Conservation (phyloP, 37 sponge, comb jelly and placozoan genomes). For the Corticium candelabrum region DNA sequence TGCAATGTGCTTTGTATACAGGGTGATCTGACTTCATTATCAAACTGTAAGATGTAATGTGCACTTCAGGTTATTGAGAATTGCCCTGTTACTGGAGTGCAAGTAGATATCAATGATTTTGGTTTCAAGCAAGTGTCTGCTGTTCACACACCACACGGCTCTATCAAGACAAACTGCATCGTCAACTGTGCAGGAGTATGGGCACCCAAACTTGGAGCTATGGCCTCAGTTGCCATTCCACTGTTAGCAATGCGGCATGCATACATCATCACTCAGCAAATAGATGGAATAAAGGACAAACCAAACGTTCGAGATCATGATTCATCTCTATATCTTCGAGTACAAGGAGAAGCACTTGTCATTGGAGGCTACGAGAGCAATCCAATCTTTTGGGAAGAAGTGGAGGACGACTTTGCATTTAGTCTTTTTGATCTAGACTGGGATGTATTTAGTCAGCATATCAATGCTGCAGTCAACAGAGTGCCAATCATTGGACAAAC, state of each 20-base stretch:
- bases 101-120: conserved; percentile 13
- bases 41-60: background rate
- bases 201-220: conserved; percentile 10
- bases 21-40: background rate
- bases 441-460: conserved; percentile 22
- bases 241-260: conserved; percentile 6
- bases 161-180: conserved; percentile 54
- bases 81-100: conserved; percentile 37
- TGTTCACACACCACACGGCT: conserved; percentile 49
- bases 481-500: conserved; percentile 22
- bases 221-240: conserved; percentile 1
- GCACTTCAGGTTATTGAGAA: conserved; percentile 33
- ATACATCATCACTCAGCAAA: background rate
- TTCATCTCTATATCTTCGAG: conserved; percentile 21
- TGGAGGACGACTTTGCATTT: conserved; percentile 25
- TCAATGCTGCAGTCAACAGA: conserved; percentile 17
- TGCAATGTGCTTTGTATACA: too few relatives aligned
- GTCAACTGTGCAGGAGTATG: conserved; percentile 63
- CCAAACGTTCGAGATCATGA: conserved; percentile 40
- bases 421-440: conserved; percentile 34
- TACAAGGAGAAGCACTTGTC: conserved; percentile 26
- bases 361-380: conserved; percentile 26
- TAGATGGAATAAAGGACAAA: conserved; percentile 22
- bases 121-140: conserved; percentile 37
- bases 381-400: conserved; percentile 14